Evolutionary conservation across 2,113 vertebrate species (phyloP).

Genomic region (Chaenogobius annularis): DNA sequence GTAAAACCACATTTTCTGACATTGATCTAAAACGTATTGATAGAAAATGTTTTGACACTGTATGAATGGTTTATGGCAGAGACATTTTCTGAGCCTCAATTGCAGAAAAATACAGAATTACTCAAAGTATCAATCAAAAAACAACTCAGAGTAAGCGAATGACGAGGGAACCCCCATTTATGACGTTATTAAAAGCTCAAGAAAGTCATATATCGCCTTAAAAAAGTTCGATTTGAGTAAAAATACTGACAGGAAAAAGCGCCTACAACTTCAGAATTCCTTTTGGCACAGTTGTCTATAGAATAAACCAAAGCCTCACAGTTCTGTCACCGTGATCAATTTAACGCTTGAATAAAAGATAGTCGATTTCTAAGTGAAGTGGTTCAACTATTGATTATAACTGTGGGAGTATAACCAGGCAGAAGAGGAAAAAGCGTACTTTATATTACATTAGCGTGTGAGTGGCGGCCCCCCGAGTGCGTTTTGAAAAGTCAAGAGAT

Average conservation of each 20-base stretch:
- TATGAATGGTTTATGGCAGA: too few relatives aligned
- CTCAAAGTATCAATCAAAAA: too few relatives aligned
- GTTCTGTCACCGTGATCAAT: conserved; percentile 19
- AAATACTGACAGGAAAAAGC: neutral
- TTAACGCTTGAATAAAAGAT: conserved; percentile 16
- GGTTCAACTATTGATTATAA: conserved; percentile 8
- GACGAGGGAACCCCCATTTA: too few relatives aligned
- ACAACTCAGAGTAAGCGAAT: too few relatives aligned
- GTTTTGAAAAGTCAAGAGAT: conserved; percentile 1
- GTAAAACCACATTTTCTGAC: too few relatives aligned
- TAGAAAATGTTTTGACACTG: too few relatives aligned
- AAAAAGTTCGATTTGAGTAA: too few relatives aligned
- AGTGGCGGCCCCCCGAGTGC: neutral
- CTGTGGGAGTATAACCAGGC: neutral
- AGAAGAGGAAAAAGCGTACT: neutral
- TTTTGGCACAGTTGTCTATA: neutral
- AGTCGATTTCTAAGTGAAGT: conserved; percentile 8
- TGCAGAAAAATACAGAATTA: too few relatives aligned
- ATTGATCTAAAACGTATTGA: too few relatives aligned
- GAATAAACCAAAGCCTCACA: neutral
- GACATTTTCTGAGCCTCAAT: too few relatives aligned
- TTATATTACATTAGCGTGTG: conserved; percentile 10
- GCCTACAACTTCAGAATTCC: neutral
- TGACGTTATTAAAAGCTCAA: too few relatives aligned
- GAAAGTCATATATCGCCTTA: too few relatives aligned